phyloP scores from a whole-genome alignment of 2,888 invertebrate species.

The Lymantria monacha region DNA sequence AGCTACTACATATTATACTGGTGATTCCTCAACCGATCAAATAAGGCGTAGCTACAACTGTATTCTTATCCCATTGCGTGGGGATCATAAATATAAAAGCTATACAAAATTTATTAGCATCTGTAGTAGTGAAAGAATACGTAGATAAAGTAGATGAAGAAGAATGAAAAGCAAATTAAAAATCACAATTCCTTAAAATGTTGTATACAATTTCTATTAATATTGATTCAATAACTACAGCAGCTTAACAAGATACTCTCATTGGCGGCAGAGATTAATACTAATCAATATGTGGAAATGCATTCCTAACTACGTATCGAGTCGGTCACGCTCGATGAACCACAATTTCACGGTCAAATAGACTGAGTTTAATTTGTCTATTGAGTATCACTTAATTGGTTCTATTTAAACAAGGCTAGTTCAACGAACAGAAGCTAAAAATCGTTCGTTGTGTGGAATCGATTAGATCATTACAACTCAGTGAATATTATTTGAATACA shows the following conservation, averaged over 20 bases:
- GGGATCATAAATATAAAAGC: no score
- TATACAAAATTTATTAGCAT: no score
- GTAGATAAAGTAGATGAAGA: no score
- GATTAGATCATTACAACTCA: constrained; percentile 5
- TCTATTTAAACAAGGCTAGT: constrained; percentile 53
- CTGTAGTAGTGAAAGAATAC: no score
- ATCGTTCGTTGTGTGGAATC: constrained; percentile 10
- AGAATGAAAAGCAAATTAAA: no score
- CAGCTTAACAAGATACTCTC: background rate
- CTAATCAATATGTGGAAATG: constrained; percentile 31
- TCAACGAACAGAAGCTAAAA: constrained; percentile 51
- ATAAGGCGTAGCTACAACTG: no score
- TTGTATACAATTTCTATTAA: no score
- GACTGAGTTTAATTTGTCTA: constrained; percentile 65
- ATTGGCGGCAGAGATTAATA: constrained; percentile 16
- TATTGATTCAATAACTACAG: no score
- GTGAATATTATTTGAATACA: background rate
- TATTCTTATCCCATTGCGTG: no score
- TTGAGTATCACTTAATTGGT: constrained; percentile 56
- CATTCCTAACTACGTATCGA: constrained; percentile 52
- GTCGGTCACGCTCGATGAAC: constrained; percentile 62
- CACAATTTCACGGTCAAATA: constrained; percentile 75
- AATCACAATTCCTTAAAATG: no score
- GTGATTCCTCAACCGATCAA: no score
- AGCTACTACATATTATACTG: no score